Conservation (phyloP, 2,888 invertebrate species). For the Hypena proboscidalis region DNA sequence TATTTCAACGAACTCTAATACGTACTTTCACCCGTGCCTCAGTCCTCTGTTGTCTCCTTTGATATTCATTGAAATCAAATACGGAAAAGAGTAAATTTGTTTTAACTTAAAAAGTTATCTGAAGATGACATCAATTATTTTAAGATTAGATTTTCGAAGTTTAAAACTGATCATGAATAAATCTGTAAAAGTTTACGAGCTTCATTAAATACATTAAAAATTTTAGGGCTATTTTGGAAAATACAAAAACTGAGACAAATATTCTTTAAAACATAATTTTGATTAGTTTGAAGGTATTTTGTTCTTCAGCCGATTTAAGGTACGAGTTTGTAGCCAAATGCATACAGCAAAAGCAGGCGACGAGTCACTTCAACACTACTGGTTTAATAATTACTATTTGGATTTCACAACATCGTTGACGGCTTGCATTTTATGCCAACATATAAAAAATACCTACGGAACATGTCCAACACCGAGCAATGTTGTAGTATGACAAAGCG, state of each 20-base stretch:
- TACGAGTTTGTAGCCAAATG: too few species aligned
- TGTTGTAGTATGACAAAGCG: slow-evolving; percentile 34
- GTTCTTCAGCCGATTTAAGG: too few species aligned
- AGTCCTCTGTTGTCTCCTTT: not conserved
- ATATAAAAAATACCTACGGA: slow-evolving; percentile 16
- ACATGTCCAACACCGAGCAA: slow-evolving; percentile 23
- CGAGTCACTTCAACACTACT: too few species aligned
- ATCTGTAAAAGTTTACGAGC: slow-evolving; percentile 28
- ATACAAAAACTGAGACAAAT: slow-evolving; percentile 18
- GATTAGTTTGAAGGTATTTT: too few species aligned
- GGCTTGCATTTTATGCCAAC: slow-evolving; percentile 13
- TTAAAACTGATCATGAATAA: slow-evolving; percentile 39
- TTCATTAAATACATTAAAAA: slow-evolving; percentile 40
- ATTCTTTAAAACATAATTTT: too few species aligned
- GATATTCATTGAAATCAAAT: too few species aligned
- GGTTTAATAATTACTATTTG: too few species aligned
- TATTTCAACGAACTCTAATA: too few species aligned
- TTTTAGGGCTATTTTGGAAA: slow-evolving; percentile 25
- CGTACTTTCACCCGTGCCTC: not conserved
- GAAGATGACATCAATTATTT: slow-evolving; percentile 11
- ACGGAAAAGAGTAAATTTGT: too few species aligned
- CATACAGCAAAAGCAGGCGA: too few species aligned
- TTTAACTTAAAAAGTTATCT: not conserved
- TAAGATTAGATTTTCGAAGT: slow-evolving; percentile 15
- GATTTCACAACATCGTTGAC: too few species aligned